Conservation (phyloP, 2,888 invertebrate genomes). For the Caenorhabditis japonica region DNA sequence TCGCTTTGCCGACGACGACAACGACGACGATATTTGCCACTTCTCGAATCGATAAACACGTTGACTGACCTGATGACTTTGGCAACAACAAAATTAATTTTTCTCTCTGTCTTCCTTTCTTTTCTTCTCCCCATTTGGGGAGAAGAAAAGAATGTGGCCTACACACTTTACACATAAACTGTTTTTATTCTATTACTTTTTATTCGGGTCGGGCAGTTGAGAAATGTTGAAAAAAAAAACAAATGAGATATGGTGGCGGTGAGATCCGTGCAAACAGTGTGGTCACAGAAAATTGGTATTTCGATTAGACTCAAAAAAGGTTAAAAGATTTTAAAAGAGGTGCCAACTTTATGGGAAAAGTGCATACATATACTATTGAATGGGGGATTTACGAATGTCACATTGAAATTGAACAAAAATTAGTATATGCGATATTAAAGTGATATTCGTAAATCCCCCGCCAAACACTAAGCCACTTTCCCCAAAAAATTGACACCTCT, state of each 20-base stretch:
- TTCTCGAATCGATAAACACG: conserved; percentile 31
- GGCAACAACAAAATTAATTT: conserved; percentile 5
- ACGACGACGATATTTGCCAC: conserved; percentile 17
- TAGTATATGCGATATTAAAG: no score
- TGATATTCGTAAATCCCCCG: no score
- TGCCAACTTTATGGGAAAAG: no score
- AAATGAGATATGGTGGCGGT: conserved; percentile 16
- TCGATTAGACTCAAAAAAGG: conserved; percentile 24
- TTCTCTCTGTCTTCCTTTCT: conserved; percentile 6
- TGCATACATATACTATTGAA: no score
- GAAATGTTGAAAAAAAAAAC: conserved; percentile 10
- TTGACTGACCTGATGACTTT: conserved; percentile 6
- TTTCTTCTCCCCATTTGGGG: no score
- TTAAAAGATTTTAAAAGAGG: conserved; percentile 3
- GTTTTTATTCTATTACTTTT: conserved; percentile 1
- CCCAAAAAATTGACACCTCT: no score
- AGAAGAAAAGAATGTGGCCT: no score
- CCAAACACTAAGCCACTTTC: no score
- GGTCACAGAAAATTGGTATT: conserved; percentile 23
- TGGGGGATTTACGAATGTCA: no score
- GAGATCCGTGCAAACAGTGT: conserved; percentile 11
- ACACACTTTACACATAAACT: conserved; percentile 12
- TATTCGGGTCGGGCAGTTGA: background rate
- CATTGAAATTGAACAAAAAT: no score
- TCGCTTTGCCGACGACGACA: no score